A percentile compares a stretch with the other conserved stretches of the same genome.
Conservation (phyloP, 1,140 invertebrate species). For the Galleria mellonella region DNA sequence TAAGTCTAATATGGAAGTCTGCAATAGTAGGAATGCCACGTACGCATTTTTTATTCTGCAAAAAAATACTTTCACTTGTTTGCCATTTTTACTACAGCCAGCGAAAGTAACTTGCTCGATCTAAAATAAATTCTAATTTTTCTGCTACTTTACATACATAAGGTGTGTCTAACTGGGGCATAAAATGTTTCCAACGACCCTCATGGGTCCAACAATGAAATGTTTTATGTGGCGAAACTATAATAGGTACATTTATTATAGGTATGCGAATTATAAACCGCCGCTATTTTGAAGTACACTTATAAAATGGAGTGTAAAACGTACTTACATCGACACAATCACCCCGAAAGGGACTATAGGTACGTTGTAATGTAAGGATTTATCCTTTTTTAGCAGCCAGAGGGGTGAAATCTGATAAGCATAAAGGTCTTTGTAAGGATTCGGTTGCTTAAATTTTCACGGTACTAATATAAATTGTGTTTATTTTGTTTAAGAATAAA, state of each 20-base stretch:
- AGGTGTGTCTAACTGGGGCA: constrained; percentile 35
- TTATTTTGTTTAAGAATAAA: too few relatives aligned
- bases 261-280: constrained; percentile 12
- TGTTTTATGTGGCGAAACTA: constrained; percentile 29
- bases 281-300: constrained; percentile 3
- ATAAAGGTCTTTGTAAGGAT: too few relatives aligned
- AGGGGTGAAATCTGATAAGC: constrained; percentile 13
- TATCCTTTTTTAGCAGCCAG: not conserved
- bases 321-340: constrained; percentile 15
- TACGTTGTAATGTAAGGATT: constrained; percentile 4
- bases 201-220: constrained; percentile 36
- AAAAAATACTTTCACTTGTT: not conserved
- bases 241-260: not conserved
- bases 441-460: too few relatives aligned
- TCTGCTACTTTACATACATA: constrained; percentile 24
- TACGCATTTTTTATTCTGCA: too few relatives aligned
- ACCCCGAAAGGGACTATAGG: constrained; percentile 1
- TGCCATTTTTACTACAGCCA: not conserved
- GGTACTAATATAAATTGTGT: too few relatives aligned
- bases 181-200: constrained; percentile 43
- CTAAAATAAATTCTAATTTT: constrained; percentile 15
- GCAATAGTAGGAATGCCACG: too few relatives aligned
- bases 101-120: constrained; percentile 21
- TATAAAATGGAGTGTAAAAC: constrained; percentile 14
- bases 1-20: too few relatives aligned